Conservation (phyloP, 2,888 invertebrate species). For the Brachypalpus laphriformis region DNA sequence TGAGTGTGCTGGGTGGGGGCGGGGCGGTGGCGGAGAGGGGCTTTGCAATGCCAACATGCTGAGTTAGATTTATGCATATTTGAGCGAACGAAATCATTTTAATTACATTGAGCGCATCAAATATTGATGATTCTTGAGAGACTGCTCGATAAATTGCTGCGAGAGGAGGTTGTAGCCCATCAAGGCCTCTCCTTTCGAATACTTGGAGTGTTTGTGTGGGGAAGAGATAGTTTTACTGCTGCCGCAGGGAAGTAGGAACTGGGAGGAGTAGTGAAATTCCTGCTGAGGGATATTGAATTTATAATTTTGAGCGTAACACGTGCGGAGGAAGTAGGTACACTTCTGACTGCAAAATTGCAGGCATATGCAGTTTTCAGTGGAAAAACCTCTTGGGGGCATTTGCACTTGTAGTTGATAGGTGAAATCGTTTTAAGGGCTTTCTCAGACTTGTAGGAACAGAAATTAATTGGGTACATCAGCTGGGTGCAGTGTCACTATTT, state of each 20-base stretch:
- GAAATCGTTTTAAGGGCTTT: no score
- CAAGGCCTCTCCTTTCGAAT: not conserved
- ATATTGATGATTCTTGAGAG: slow-evolving; percentile 64
- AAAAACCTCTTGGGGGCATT: no score
- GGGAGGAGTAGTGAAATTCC: not conserved
- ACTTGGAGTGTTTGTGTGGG: slow-evolving; percentile 21
- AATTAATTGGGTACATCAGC: no score
- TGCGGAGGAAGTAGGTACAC: not conserved
- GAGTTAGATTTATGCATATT: slow-evolving; percentile 65
- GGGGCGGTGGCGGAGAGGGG: no score
- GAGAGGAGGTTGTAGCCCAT: slow-evolving; percentile 10
- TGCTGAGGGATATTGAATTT: not conserved
- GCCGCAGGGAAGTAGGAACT: slow-evolving; percentile 9
- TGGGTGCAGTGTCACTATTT: no score
- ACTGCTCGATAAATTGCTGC: slow-evolving; percentile 4
- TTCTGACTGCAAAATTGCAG: no score
- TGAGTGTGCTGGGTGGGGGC: not conserved
- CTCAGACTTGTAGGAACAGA: no score
- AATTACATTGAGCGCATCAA: slow-evolving; percentile 72
- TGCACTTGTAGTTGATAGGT: not conserved
- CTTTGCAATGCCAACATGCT: slow-evolving; percentile 47
- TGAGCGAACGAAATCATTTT: slow-evolving; percentile 63
- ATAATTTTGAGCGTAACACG: not conserved
- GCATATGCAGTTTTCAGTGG: no score
- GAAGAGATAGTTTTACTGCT: not conserved